Conservation (phyloP, 2,797 vertebrate genomes). For the Poeciliopsis paucimaculata region DNA sequence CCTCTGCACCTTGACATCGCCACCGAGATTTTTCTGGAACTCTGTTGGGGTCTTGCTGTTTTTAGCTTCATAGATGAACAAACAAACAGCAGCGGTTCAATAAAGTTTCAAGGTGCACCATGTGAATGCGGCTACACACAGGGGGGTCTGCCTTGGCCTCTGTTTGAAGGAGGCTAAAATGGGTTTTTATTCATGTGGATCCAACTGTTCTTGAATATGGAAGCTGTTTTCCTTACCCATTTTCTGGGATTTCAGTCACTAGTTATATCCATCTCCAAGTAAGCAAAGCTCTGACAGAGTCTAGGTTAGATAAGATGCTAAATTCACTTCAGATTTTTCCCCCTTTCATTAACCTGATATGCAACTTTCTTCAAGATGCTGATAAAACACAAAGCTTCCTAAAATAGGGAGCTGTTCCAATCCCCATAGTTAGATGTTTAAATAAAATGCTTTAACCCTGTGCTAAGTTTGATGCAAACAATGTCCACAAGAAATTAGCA, state of each 20-base stretch:
- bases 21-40: slow-evolving; percentile 37
- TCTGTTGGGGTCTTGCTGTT: slow-evolving; percentile 32
- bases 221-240: neutral
- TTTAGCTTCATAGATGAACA: slow-evolving; percentile 24
- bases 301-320: neutral
- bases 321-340: neutral
- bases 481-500: neutral
- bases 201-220: neutral
- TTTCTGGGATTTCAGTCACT: neutral
- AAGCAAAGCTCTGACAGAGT: neutral
- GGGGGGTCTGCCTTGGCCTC: slow-evolving; percentile 27
- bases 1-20: slow-evolving; percentile 40
- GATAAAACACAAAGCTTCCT: neutral
- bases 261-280: neutral
- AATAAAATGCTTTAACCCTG: neutral
- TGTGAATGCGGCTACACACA: slow-evolving; percentile 16
- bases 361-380: neutral
- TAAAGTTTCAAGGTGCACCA: slow-evolving; percentile 27
- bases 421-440: neutral
- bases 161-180: slow-evolving; percentile 12
- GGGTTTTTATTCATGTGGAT: slow-evolving; percentile 13
- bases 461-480: neutral
- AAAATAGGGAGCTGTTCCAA: neutral
- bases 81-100: slow-evolving; percentile 42
- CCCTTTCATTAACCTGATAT: neutral